These are phyloP conservation scores for Theodoxus fluviatilis DNA, from an alignment of 2,888 invertebrate genomes.

Conservation along the genomic window DNA sequence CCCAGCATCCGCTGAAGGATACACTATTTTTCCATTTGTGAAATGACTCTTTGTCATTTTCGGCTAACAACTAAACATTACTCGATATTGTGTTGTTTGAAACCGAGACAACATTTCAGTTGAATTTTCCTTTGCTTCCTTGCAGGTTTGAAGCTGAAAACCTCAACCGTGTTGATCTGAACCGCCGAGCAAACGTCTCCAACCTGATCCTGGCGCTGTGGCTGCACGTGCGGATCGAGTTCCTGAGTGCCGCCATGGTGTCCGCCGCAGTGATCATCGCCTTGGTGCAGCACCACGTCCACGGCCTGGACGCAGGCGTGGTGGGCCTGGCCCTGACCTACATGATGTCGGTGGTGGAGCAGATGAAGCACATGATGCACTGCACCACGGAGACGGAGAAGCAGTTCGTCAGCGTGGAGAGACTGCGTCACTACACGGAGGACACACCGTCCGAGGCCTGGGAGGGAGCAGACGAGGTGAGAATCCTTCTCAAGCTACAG, in stretches of 20 bases:
- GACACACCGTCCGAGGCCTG: slow-evolving; percentile 61
- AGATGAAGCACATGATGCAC: slow-evolving; percentile 84
- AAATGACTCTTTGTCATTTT: too few relatives aligned
- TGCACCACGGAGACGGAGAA: slow-evolving; percentile 94
- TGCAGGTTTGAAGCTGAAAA: slow-evolving; percentile 67
- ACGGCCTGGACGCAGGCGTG: slow-evolving; percentile 80
- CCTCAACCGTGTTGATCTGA: slow-evolving; percentile 54
- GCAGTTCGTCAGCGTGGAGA: slow-evolving; percentile 92
- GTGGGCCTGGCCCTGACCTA: slow-evolving; percentile 94
- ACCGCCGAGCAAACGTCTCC: slow-evolving; percentile 79
- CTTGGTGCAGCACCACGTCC: slow-evolving; percentile 78
- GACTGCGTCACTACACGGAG: slow-evolving; percentile 83
- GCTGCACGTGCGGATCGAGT: slow-evolving; percentile 85
- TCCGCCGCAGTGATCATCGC: slow-evolving; percentile 77
- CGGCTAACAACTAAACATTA: too few relatives aligned
- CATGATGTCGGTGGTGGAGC: slow-evolving; percentile 85
- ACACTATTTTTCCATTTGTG: too few relatives aligned
- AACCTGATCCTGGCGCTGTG: slow-evolving; percentile 83
- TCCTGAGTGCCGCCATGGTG: slow-evolving; percentile 77
- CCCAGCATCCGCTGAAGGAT: too few relatives aligned
- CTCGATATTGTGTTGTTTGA: too few relatives aligned
- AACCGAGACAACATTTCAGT: too few relatives aligned
- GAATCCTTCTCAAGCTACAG: too few relatives aligned
- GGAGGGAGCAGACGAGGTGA: too few relatives aligned
- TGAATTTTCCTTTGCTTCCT: too few relatives aligned